phyloP scores from a whole-genome alignment of 2,797 vertebrate species.

The Tiaroga cobitis region DNA sequence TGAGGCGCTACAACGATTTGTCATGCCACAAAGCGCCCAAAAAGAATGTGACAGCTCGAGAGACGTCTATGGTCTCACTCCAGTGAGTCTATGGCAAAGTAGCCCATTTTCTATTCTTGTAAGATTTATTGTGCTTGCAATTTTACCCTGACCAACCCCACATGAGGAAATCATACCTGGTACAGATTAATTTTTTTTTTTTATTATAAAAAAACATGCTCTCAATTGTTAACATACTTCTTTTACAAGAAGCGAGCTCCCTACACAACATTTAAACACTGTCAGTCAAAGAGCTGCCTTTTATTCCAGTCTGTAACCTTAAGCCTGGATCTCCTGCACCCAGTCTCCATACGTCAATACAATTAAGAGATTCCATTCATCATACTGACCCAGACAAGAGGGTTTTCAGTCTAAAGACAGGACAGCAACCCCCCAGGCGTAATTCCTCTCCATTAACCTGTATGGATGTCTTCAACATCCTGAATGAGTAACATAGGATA shows the following conservation, averaged over 20 bases:
- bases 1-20: no score
- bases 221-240: no score
- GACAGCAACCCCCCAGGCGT: constrained; percentile 30
- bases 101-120: no score
- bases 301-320: constrained; percentile 63
- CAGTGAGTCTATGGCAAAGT: no score
- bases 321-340: constrained; percentile 60
- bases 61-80: no score
- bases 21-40: no score
- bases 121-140: no score
- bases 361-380: constrained; percentile 63
- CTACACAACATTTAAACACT: constrained; percentile 4
- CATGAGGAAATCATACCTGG: neutral
- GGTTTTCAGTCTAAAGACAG: constrained; percentile 46
- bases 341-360: constrained; percentile 60
- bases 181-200: no score
- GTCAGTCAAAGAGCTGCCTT: constrained; percentile 3
- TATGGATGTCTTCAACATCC: constrained; percentile 12
- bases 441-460: constrained; percentile 33
- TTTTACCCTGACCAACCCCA: no score
- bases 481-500: neutral
- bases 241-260: neutral
- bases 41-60: no score
- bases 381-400: constrained; percentile 56
- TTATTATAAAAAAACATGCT: neutral